Conservation (phyloP, 2,797 vertebrate genomes). For the Rhincodon typus region DNA sequence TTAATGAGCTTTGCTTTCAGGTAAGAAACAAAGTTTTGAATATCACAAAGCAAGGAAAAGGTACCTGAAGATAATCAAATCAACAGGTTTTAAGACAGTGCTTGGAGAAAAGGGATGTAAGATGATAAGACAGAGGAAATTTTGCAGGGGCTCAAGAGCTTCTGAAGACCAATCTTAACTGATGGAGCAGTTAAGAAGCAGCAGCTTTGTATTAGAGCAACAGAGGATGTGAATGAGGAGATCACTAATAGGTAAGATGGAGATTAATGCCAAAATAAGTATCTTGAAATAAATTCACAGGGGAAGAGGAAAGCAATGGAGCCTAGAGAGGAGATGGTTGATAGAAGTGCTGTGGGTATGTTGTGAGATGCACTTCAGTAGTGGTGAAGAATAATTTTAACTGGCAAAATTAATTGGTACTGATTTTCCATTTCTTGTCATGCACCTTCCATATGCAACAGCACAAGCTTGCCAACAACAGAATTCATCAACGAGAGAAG, state of each 20-base stretch:
- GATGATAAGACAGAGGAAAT: not conserved
- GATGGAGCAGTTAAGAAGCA: not conserved
- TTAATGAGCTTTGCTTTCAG: not conserved
- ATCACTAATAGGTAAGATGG: not conserved
- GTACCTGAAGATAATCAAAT: not conserved
- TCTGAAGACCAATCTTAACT: not conserved
- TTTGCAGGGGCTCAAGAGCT: not conserved
- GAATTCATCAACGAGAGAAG: conserved; percentile 51
- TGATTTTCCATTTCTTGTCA: not conserved
- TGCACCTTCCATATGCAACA: not conserved
- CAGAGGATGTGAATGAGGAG: not conserved
- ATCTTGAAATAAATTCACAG: not conserved
- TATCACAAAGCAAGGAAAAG: not conserved
- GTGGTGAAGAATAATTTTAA: not conserved
- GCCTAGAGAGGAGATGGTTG: not conserved
- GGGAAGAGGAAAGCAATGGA: not conserved
- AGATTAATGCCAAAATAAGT: not conserved
- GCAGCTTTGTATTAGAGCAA: not conserved
- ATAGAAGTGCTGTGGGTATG: not conserved
- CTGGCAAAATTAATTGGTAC: not conserved
- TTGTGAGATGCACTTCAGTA: not conserved
- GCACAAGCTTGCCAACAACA: not conserved
- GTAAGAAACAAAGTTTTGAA: not conserved
- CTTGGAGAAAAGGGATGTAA: not conserved
- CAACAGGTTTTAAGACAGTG: not conserved